These are phyloP conservation scores for Gryllus bimaculatus DNA, from an alignment of 1,140 invertebrate genomes.

Conservation along the genomic window DNA sequence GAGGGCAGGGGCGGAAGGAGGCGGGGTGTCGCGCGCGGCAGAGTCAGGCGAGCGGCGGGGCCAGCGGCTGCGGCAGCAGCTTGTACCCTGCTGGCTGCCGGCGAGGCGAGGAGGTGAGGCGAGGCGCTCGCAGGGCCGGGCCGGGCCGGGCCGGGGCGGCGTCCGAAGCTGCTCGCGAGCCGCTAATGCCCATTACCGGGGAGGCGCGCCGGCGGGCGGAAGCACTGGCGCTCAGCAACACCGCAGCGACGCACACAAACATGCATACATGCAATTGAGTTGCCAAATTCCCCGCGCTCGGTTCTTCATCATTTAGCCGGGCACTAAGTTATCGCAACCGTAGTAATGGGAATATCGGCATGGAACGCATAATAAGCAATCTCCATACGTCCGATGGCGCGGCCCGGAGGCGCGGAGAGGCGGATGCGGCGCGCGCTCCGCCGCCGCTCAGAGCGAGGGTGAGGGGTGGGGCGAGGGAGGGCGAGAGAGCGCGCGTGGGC, in stretches of 20 bases:
- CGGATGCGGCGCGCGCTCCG: no score
- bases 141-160: no score
- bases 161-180: neutral
- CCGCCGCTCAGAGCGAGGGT: no score
- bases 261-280: neutral
- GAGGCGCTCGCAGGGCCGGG: neutral
- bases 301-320: constrained; percentile 3
- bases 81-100: neutral
- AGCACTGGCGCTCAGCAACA: neutral
- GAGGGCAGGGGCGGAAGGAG: no score
- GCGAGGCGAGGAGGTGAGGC: neutral
- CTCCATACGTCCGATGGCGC: constrained; percentile 2
- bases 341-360: neutral
- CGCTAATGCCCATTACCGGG: neutral
- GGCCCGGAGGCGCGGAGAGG: neutral
- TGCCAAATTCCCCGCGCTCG: neutral
- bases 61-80: neutral
- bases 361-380: constrained; percentile 4
- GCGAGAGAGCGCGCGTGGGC: no score
- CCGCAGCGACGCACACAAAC: neutral
- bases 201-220: neutral
- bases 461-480: no score
- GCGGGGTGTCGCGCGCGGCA: no score
- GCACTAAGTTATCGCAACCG: constrained; percentile 3
- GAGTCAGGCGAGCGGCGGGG: neutral